Percentiles rank a stretch among this genome's conserved stretches.
These are phyloP conservation scores for Syngnathus rostellatus DNA, from an alignment of 2,797 vertebrate genomes.

Conservation along the genomic window DNA sequence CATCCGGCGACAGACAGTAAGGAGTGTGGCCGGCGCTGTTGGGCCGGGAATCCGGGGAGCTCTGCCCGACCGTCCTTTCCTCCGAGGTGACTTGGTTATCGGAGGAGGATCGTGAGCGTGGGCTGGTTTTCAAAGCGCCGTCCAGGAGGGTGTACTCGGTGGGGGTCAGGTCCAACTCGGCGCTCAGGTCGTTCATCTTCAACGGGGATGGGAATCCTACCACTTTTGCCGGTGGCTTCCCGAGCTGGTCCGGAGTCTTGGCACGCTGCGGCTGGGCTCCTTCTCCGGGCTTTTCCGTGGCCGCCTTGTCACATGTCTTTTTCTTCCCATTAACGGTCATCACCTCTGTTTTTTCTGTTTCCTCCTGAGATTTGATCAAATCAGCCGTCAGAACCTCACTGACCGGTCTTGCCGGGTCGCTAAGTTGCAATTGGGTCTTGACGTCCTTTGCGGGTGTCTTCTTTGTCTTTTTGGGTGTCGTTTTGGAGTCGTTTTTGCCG, in stretches of 20 bases:
- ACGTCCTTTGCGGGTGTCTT: slow-evolving; percentile 48
- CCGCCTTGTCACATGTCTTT: slow-evolving; percentile 21
- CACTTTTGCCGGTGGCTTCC: slow-evolving; percentile 49
- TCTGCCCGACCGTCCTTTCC: slow-evolving; percentile 75
- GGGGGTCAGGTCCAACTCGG: slow-evolving; percentile 73
- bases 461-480: slow-evolving; percentile 44
- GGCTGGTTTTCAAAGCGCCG: slow-evolving; percentile 63
- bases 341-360: slow-evolving; percentile 26
- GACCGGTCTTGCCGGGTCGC: slow-evolving; percentile 27
- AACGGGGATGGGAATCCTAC: slow-evolving; percentile 61
- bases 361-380: slow-evolving; percentile 52
- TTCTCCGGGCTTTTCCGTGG: slow-evolving; percentile 37
- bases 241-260: background rate
- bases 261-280: background rate
- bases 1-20: slow-evolving; percentile 75
- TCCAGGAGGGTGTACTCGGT: slow-evolving; percentile 70
- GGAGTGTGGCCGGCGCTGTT: slow-evolving; percentile 75
- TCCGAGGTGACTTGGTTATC: slow-evolving; percentile 73
- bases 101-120: slow-evolving; percentile 49
- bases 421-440: slow-evolving; percentile 42
- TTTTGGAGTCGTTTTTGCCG: slow-evolving; percentile 68
- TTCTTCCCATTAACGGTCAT: slow-evolving; percentile 24
- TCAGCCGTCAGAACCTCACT: slow-evolving; percentile 65
- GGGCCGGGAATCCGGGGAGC: slow-evolving; percentile 68
- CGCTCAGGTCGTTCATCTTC: slow-evolving; percentile 62